Conservation (phyloP, 2,888 invertebrate genomes). For the Anticlea derivata region DNA sequence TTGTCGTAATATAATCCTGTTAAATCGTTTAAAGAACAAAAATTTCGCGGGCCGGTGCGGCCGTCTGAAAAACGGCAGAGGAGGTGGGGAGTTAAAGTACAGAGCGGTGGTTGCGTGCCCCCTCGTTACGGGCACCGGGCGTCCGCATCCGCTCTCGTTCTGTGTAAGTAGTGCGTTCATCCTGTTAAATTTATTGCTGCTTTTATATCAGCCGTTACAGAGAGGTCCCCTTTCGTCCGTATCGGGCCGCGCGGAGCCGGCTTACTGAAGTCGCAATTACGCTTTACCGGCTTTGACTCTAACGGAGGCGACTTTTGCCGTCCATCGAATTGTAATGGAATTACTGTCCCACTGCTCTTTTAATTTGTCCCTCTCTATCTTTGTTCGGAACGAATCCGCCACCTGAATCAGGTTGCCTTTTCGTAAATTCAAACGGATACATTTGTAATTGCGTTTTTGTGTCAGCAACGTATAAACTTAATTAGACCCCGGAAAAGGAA, state of each 20-base stretch:
- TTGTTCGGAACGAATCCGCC: constrained; percentile 69
- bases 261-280: constrained; percentile 83
- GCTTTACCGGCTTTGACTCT: constrained; percentile 81
- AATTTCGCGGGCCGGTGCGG: constrained; percentile 43
- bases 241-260: constrained; percentile 79
- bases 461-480: constrained; percentile 17
- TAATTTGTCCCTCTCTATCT: constrained; percentile 73
- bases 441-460: constrained; percentile 29
- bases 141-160: constrained; percentile 65
- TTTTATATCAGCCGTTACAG: constrained; percentile 83
- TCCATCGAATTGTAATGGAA: constrained; percentile 83
- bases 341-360: constrained; percentile 80
- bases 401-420: constrained; percentile 47
- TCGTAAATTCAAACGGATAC: constrained; percentile 40
- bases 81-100: constrained; percentile 54
- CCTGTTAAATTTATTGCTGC: constrained; percentile 83
- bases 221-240: constrained; percentile 80
- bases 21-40: constrained; percentile 51
- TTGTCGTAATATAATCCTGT: constrained; percentile 39
- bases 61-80: constrained; percentile 47
- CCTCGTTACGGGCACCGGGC: constrained; percentile 74
- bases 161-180: constrained; percentile 83
- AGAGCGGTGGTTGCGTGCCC: constrained; percentile 65
- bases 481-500: constrained; percentile 16
- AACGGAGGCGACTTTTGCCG: constrained; percentile 79